Evolutionary conservation across 2,113 vertebrate genomes (phyloP), one percentile per base, ranked within the genome.

Genomic region (Podiceps cristatus): DNA sequence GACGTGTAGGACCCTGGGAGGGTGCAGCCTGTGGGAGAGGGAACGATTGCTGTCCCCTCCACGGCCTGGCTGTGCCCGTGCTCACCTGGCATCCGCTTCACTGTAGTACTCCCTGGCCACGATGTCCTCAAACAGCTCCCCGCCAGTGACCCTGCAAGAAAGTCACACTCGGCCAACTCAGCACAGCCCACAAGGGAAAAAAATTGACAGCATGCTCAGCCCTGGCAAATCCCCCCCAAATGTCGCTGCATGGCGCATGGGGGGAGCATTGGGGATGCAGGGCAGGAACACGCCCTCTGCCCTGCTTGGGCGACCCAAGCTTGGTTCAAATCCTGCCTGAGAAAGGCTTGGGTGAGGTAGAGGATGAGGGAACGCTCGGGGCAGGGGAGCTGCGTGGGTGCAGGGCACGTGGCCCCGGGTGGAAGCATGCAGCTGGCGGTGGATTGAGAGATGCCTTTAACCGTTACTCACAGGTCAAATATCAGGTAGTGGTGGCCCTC

Each of bases 61-160:
- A 2, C 23, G 44, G 33, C 60, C 19, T 1, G 1, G 25, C 3
- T 23, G 24, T 79, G 64, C 18, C 72, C 3, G 1, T 53, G 78
- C 98, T 97, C 92, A 99, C 98, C 98, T 99, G 97, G 98, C 98
- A 92, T 99, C 98, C 0, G 98, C 98, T 83, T 99, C 98, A 0
- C 98, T 99, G 97, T 99, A 99, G 83, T 99, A 99, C 44, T 99
- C 98, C 82, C 98, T 98, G 94, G 98, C 98, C 93, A 99, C 98
- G 1, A 99, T 99, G 94, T 99, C 98, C 79, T 99, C 98, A 96
- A 99, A 99, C 9, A 99, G 97, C 81, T 99, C 98, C 60, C 98
- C 98, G 0, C 98, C 98, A 0, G 98, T 99, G 93, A 99, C 98
- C 91, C 98, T 99, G 96, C 0, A 0, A 92, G 92, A 93, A 77